These are phyloP conservation scores for Drosophila pruinosa DNA, from an alignment of 1,140 invertebrate genomes.

Conservation along the genomic window DNA sequence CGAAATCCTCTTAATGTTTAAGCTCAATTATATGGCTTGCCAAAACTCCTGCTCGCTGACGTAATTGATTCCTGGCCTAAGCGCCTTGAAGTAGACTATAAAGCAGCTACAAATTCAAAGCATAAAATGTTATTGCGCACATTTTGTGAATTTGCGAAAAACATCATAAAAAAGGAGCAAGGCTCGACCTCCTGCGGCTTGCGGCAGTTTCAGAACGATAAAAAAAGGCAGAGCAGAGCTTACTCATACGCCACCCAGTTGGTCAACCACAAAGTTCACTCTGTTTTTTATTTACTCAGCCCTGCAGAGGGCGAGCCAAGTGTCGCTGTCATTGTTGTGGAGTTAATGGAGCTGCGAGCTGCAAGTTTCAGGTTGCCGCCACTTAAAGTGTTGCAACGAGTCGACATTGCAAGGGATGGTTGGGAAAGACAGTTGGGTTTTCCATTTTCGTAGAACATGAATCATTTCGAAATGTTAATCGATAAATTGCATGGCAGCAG, in stretches of 20 bases:
- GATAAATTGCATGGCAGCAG: not conserved
- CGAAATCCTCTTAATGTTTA: slow-evolving; percentile 69
- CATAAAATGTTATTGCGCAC: slow-evolving; percentile 31
- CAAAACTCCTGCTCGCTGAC: not conserved
- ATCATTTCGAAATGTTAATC: not conserved
- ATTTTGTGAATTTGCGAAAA: slow-evolving; percentile 51
- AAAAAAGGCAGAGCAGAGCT: not conserved
- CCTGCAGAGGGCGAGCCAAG: slow-evolving; percentile 18
- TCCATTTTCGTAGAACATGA: not conserved
- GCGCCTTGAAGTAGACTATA: slow-evolving; percentile 67
- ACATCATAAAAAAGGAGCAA: slow-evolving; percentile 55
- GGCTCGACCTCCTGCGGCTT: slow-evolving; percentile 23
- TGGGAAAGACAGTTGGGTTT: not conserved
- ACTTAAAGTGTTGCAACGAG: slow-evolving; percentile 54
- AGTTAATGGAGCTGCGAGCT: slow-evolving; percentile 16
- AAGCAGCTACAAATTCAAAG: slow-evolving; percentile 43
- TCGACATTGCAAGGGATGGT: slow-evolving; percentile 45
- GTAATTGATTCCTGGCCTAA: slow-evolving; percentile 32
- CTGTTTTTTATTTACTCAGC: slow-evolving; percentile 59
- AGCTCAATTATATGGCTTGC: slow-evolving; percentile 75
- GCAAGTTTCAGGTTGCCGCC: slow-evolving; percentile 40
- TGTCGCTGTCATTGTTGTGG: slow-evolving; percentile 1
- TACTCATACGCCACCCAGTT: slow-evolving; percentile 3
- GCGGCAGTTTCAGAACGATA: slow-evolving; percentile 13
- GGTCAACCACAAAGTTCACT: slow-evolving; percentile 57